phyloP scores from a whole-genome alignment of 2,113 vertebrate species.

The Macroglossus sobrinus region DNA sequence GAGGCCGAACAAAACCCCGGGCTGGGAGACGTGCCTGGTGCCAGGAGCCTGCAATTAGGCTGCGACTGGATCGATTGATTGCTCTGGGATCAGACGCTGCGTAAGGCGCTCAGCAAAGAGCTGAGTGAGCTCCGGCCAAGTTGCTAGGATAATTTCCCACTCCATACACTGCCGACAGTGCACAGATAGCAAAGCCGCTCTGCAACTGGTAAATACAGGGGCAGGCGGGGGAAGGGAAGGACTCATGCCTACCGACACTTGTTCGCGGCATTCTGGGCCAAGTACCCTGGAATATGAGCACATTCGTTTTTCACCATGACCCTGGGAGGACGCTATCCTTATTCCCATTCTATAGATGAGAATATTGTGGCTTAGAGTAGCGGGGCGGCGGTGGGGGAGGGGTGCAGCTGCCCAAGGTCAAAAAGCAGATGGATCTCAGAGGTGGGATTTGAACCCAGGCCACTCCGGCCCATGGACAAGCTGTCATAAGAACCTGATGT shows the following conservation, averaged over 20 bases:
- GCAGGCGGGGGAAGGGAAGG: neutral
- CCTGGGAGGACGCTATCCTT: neutral
- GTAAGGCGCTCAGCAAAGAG: neutral
- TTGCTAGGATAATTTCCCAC: neutral
- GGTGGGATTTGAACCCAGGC: neutral
- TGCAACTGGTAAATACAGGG: neutral
- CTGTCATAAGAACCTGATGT: neutral
- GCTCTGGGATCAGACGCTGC: neutral
- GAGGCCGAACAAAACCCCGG: rapidly evolving
- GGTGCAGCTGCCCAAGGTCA: neutral
- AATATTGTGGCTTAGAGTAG: neutral
- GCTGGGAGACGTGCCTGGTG: neutral
- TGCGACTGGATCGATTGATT: neutral
- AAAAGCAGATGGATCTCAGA: neutral
- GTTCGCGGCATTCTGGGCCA: neutral
- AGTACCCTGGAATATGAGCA: neutral
- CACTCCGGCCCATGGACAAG: neutral
- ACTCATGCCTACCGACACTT: rapidly evolving
- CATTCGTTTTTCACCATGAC: neutral
- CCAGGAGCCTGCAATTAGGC: neutral
- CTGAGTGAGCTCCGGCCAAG: neutral
- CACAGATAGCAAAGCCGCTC: neutral
- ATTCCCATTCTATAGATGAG: neutral
- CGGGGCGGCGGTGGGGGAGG: too few relatives aligned
- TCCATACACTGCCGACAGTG: neutral